These are phyloP conservation scores for Stenotaenia linearis DNA, from an alignment of 2,888 invertebrate genomes.

Conservation along the genomic window DNA sequence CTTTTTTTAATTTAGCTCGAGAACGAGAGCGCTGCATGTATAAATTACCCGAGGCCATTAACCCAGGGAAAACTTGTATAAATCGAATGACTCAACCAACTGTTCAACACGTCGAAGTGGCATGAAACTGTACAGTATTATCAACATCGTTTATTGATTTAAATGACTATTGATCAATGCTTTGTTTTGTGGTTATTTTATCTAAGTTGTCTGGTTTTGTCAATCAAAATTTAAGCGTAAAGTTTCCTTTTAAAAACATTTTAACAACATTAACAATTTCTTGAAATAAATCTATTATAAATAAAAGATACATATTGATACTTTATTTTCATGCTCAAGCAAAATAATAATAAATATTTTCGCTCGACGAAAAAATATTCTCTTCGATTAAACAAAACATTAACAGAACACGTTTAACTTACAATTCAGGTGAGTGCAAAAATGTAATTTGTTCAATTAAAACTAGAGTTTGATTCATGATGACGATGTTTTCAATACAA, in stretches of 20 bases:
- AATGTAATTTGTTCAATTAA: too few species aligned
- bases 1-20: neutral
- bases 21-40: neutral
- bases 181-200: neutral
- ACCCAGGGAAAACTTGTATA: neutral
- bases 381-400: too few species aligned
- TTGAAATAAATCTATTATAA: too few species aligned
- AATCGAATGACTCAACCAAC: too few species aligned
- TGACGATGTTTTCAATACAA: too few species aligned
- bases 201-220: neutral
- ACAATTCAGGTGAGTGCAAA: too few species aligned
- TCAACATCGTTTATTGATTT: neutral
- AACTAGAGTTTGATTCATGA: too few species aligned
- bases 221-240: neutral
- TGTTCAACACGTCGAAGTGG: neutral
- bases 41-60: neutral
- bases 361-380: neutral
- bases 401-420: too few species aligned
- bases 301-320: neutral
- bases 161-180: neutral
- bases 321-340: neutral
- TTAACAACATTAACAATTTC: neutral
- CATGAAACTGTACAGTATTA: neutral
- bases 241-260: too few species aligned
- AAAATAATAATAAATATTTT: neutral